Evolutionary conservation across 2,113 vertebrate species (phyloP).

Genomic region (Hydropotes inermis): DNA sequence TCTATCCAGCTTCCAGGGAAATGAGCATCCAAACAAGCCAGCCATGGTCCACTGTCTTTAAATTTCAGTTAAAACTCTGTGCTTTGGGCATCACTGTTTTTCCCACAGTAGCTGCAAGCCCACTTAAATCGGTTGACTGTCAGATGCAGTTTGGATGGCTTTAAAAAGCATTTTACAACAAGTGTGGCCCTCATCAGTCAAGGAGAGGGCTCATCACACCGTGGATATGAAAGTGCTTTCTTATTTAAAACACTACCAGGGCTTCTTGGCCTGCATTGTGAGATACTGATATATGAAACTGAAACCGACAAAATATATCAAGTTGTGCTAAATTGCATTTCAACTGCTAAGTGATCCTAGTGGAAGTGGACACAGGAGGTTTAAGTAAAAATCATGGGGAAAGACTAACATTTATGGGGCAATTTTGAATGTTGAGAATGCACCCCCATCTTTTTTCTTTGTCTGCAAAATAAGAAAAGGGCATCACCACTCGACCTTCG

Average conservation of each 20-base stretch:
- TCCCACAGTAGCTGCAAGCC: neutral
- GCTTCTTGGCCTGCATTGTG: neutral
- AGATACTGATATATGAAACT: neutral
- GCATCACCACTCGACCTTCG: fast-evolving
- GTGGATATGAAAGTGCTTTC: neutral
- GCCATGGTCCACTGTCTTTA: neutral
- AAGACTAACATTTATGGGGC: neutral
- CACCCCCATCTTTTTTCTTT: fast-evolving
- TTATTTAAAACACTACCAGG: neutral
- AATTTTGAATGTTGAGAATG: neutral
- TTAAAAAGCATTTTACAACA: neutral
- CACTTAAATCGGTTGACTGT: neutral
- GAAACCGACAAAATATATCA: neutral
- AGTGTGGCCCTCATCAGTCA: neutral
- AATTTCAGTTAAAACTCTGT: neutral
- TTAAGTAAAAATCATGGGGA: neutral
- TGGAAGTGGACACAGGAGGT: neutral
- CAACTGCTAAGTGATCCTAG: neutral
- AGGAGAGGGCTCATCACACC: neutral
- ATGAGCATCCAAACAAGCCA: fast-evolving
- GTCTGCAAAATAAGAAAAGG: neutral
- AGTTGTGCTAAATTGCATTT: neutral
- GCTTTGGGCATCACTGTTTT: neutral
- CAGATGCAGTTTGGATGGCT: neutral
- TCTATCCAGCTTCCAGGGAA: neutral